Percentiles rank a stretch among this genome's conserved stretches.
Evolutionary conservation across 2,888 invertebrate species (phyloP).

Genomic region (Stenolophus ochropezus): DNA sequence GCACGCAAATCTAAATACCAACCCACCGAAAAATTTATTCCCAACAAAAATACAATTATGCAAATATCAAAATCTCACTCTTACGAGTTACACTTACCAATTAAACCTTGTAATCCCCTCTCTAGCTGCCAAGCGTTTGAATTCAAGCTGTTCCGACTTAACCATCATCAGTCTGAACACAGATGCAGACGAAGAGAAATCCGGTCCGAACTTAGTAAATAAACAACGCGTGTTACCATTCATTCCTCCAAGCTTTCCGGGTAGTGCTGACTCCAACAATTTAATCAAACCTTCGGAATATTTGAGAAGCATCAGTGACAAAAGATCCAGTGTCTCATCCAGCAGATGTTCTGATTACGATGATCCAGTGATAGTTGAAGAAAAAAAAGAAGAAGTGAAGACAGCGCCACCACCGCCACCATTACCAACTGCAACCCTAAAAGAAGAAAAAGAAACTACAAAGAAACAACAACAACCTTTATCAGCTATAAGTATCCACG

Average conservation of each 20-base stretch:
- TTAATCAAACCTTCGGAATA: constrained; percentile 96
- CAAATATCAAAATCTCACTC: constrained; percentile 59
- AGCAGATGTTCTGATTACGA: constrained; percentile 72
- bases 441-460: constrained; percentile 64
- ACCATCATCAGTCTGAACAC: constrained; percentile 74
- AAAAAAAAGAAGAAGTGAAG: constrained; percentile 61
- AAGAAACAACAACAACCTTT: constrained; percentile 83
- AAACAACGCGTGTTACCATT: constrained; percentile 91
- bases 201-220: constrained; percentile 81
- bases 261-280: constrained; percentile 81
- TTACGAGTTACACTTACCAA: constrained; percentile 68
- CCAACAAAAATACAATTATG: constrained; percentile 47
- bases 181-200: constrained; percentile 72
- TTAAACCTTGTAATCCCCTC: constrained; percentile 66
- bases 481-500: constrained; percentile 91
- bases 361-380: constrained; percentile 64
- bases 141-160: constrained; percentile 72
- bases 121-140: constrained; percentile 71
- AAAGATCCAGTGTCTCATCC: constrained; percentile 74
- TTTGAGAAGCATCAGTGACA: constrained; percentile 86
- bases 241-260: constrained; percentile 92
- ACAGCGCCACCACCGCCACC: constrained; percentile 75
- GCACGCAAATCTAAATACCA: constrained; percentile 46
- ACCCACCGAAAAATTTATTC: constrained; percentile 58
- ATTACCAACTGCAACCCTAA: constrained; percentile 68